These are phyloP conservation scores for Mimachlamys varia DNA, from an alignment of 2,888 invertebrate genomes.

Conservation along the genomic window DNA sequence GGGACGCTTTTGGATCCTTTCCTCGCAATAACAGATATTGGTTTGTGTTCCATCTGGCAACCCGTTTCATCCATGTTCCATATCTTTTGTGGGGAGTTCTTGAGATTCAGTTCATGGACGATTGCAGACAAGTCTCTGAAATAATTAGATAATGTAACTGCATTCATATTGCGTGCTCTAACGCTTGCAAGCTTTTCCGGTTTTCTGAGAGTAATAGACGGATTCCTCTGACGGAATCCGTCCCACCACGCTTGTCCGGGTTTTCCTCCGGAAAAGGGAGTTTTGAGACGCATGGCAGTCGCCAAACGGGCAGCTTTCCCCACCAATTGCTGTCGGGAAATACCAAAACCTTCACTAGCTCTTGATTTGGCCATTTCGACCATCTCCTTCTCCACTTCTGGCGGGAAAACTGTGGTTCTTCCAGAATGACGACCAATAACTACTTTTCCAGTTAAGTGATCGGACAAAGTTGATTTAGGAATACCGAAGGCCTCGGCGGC, in stretches of 20 bases:
- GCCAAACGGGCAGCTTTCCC: background rate
- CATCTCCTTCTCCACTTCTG: background rate
- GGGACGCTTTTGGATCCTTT: constrained; percentile 27
- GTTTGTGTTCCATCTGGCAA: constrained; percentile 37
- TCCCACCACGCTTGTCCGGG: background rate
- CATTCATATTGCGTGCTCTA: constrained; percentile 36
- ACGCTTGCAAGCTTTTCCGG: constrained; percentile 27
- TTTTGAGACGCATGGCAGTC: background rate
- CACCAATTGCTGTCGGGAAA: background rate
- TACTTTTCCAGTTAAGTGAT: background rate
- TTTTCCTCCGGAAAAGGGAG: background rate
- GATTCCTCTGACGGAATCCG: constrained; percentile 1
- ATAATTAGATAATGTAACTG: constrained; percentile 12
- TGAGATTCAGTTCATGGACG: background rate
- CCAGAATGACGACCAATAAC: background rate
- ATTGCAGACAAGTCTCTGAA: constrained; percentile 20
- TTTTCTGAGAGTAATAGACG: background rate
- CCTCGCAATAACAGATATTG: background rate
- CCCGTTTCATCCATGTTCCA: constrained; percentile 44
- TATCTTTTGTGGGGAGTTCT: background rate
- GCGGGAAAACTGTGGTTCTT: background rate
- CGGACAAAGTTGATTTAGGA: background rate
- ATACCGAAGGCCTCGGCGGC: background rate
- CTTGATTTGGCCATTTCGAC: background rate
- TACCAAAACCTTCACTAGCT: background rate